These are phyloP conservation scores for Horisme vitalbata DNA, from an alignment of 2,888 invertebrate species.

Conservation along the genomic window DNA sequence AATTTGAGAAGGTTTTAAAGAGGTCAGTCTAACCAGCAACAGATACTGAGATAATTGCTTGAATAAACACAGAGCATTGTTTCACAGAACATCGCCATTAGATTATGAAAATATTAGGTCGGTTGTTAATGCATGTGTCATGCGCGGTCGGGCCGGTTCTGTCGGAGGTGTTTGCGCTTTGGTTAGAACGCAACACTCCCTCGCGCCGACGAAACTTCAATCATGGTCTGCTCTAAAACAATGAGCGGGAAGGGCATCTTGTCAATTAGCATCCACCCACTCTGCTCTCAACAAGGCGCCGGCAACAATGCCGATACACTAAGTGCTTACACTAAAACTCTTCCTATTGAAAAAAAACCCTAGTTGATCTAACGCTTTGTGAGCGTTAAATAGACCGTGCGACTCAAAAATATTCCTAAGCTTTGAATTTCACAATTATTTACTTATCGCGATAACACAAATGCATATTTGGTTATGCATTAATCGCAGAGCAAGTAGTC, in stretches of 20 bases:
- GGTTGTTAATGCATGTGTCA: constrained; percentile 81
- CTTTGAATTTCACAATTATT: constrained; percentile 65
- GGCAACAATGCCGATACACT: constrained; percentile 47
- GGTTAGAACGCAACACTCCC: constrained; percentile 73
- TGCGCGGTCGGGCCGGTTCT: constrained; percentile 64
- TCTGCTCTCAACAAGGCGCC: constrained; percentile 67
- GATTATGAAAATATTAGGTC: constrained; percentile 83
- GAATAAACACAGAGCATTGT: constrained; percentile 76
- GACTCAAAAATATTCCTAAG: constrained; percentile 56
- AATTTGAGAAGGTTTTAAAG: constrained; percentile 78
- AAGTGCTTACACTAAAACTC: constrained; percentile 65
- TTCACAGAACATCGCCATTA: constrained; percentile 83
- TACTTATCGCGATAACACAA: constrained; percentile 56
- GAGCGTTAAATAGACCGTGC: constrained; percentile 48
- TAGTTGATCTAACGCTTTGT: constrained; percentile 38
- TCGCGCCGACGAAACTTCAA: constrained; percentile 76
- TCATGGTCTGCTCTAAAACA: constrained; percentile 81
- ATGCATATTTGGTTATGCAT: constrained; percentile 62
- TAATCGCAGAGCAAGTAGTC: constrained; percentile 66
- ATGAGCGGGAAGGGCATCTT: constrained; percentile 79
- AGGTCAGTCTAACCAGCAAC: constrained; percentile 79
- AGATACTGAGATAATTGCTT: constrained; percentile 76
- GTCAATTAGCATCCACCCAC: constrained; percentile 79
- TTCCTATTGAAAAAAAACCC: constrained; percentile 49
- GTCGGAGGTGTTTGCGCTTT: constrained; percentile 68